phyloP scores from a whole-genome alignment of 2,113 vertebrate species.

The Aphyosemion australe region DNA sequence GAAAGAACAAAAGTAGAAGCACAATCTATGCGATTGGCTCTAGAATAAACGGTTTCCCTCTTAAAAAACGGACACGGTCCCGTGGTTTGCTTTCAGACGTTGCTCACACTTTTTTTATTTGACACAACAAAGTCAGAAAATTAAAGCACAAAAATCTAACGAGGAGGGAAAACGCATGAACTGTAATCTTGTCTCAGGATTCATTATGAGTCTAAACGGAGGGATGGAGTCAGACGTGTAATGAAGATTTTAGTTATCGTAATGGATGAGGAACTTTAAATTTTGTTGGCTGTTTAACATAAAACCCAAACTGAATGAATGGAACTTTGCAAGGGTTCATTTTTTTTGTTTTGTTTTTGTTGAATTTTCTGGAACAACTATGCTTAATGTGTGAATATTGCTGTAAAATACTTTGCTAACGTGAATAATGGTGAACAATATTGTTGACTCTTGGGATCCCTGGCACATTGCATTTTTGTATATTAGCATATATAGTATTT shows the following conservation, averaged over 20 bases:
- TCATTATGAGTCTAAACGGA: slow-evolving; percentile 75
- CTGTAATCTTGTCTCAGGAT: slow-evolving; percentile 94
- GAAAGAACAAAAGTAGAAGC: slow-evolving; percentile 58
- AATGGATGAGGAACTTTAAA: slow-evolving; percentile 36
- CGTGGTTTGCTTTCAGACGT: slow-evolving; percentile 80
- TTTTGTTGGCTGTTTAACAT: slow-evolving; percentile 41
- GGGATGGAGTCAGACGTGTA: slow-evolving; percentile 48
- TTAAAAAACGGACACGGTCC: slow-evolving; percentile 88
- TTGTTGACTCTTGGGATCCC: slow-evolving; percentile 78
- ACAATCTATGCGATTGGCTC: slow-evolving; percentile 84
- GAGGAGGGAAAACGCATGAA: slow-evolving; percentile 86
- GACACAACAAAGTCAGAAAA: slow-evolving; percentile 72
- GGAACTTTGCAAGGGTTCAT: slow-evolving; percentile 54
- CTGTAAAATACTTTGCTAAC: slow-evolving; percentile 84
- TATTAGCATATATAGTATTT: slow-evolving; percentile 78
- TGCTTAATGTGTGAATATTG: slow-evolving; percentile 79
- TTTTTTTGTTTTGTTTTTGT: slow-evolving; percentile 61
- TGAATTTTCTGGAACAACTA: slow-evolving; percentile 66
- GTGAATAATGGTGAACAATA: slow-evolving; percentile 82
- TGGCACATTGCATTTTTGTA: slow-evolving; percentile 77
- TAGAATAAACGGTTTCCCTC: slow-evolving; percentile 81
- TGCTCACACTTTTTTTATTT: slow-evolving; percentile 83
- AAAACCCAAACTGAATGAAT: slow-evolving; percentile 57
- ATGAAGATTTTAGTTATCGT: slow-evolving; percentile 42
- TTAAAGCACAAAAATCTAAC: slow-evolving; percentile 95